Base-by-base conservation (phyloP, 2,888 invertebrate species). In the Ennomos fuscantarius region DNA sequence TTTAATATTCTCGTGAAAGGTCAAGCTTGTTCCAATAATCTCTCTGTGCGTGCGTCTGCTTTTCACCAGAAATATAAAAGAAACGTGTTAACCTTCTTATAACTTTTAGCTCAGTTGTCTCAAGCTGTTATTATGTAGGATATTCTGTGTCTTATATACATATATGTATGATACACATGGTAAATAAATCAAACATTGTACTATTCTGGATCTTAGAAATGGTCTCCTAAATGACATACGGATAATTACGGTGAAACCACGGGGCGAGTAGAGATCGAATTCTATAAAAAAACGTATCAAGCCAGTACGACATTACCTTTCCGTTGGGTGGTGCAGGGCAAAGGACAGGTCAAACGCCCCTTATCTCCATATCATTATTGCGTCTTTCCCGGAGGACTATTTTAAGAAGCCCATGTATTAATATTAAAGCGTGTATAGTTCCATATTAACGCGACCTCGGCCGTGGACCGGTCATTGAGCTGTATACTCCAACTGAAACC, bases 401-500 rank as follows among this genome's bases (percentile, higher is more conserved):
- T 82, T 79, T 84, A 84, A 82, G 79, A 74, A 81, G 82, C 72
- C 74, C 74, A 72, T 69, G 66, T 78, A 84, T 89, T 81, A 85
- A 90, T 87, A 89, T 89, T 88, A 76, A 84, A 84, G 74, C 62
- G 69, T 66, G 55, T 72, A 70, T 80, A 86, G 84, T 80, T 87
- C 85, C 81, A 89, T 89, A 89, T 86, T 87, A 89, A 78, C 71
- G 79, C 72, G 79, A 79, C 82, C 79, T 78, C 87, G 88, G 84
- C 78, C 84, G 79, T 82, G 83, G 87, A 84, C 82, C 87, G 88
- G 87, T 82, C 86, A 84, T 76, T 76, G 78, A 75, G 70, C 75
- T 73, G 66, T 58, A 55, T 56, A 46, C 49, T 61, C 51, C 31
- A 37, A 43, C 36, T 55, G 42, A 43, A 61, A 55, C 46, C 47